These are phyloP conservation scores for Atethmia centrago DNA, from an alignment of 2,888 invertebrate genomes.

Conservation along the genomic window DNA sequence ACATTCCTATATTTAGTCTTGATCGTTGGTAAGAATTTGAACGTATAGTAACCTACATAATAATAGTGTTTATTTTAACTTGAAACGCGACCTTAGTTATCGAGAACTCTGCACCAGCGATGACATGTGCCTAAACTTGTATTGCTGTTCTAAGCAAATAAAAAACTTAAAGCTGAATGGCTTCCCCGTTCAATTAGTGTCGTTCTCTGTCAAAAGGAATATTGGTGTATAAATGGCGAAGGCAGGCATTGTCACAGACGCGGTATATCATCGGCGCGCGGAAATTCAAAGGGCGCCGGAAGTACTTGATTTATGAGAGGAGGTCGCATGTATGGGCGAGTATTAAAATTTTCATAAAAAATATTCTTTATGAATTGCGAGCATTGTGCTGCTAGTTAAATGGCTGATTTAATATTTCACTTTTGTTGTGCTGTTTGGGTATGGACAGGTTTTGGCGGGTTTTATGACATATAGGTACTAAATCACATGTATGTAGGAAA, in stretches of 20 bases:
- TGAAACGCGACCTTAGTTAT: neutral
- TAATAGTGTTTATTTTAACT: neutral
- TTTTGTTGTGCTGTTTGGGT: conserved; percentile 44
- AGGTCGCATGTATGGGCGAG: conserved; percentile 82
- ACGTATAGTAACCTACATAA: neutral
- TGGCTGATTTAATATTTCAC: conserved; percentile 59
- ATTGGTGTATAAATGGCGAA: conserved; percentile 83
- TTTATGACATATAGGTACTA: conserved; percentile 10
- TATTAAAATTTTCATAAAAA: conserved; percentile 88
- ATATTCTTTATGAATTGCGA: conserved; percentile 81
- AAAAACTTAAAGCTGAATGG: conserved; percentile 53
- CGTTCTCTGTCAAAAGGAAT: conserved; percentile 81
- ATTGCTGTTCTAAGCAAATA: conserved; percentile 51
- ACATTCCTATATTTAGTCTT: conserved; percentile 10
- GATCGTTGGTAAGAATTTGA: conserved; percentile 17
- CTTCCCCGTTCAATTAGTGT: conserved; percentile 80
- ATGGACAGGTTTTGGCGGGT: conserved; percentile 34
- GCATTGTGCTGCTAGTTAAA: conserved; percentile 62
- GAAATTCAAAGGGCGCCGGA: conserved; percentile 88
- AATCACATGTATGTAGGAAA: conserved; percentile 13
- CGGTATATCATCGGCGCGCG: conserved; percentile 85
- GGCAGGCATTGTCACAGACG: conserved; percentile 85
- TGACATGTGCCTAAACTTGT: conserved; percentile 11
- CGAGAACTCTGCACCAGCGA: neutral
- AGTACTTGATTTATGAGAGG: conserved; percentile 88